Base-by-base conservation (phyloP, 1,140 invertebrate species). In the Octopus bimaculoides region DNA sequence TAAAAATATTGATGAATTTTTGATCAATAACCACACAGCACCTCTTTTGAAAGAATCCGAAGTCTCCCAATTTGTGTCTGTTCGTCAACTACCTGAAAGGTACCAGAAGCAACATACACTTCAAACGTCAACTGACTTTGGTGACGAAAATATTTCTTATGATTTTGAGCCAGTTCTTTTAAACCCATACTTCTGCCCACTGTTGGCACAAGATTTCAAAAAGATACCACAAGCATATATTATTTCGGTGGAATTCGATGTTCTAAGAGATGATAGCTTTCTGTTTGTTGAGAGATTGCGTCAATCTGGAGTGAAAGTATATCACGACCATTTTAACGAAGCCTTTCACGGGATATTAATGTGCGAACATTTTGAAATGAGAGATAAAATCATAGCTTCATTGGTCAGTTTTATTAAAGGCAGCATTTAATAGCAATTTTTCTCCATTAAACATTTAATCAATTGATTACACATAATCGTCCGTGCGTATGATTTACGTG, bases 171-270 rank as follows among this genome's bases (percentile, higher is more conserved):
- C 82, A 69, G 84, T 82, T 52, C 77, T 86, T 52, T 74, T 85
- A 6, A 83, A 87, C 82, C 85, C 85, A 1, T 84, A 83, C 54
- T 84, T 84, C 76, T 81, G 84, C 10, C 85, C 86, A 17, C 61
- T 87, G 52, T 83, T 87, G 82, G 85, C 83, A 12, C 78, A 79
- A 41, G 79, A 85, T 55, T 77, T 81, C 5, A 79, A 84, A 56
- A 81, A 82, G 52, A 66, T 87, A 8, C 85, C 85, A 4, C 56
- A 78, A 12, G 85, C 85, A 8, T 86, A 84, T 74, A 83, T 87
- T 69, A 61, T 87, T 71, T 86, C 85, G 0, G 83, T 83, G 55
- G 85, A 86, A 82, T 85, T 84, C 83, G 86, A 87, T 80, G 85
- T 86, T 10, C 79, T 86, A 54, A 80, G 86, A 53, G 86, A 87